Evolutionary conservation across 2,113 vertebrate species (phyloP).

Genomic region (Aptenodytes patagonicus): DNA sequence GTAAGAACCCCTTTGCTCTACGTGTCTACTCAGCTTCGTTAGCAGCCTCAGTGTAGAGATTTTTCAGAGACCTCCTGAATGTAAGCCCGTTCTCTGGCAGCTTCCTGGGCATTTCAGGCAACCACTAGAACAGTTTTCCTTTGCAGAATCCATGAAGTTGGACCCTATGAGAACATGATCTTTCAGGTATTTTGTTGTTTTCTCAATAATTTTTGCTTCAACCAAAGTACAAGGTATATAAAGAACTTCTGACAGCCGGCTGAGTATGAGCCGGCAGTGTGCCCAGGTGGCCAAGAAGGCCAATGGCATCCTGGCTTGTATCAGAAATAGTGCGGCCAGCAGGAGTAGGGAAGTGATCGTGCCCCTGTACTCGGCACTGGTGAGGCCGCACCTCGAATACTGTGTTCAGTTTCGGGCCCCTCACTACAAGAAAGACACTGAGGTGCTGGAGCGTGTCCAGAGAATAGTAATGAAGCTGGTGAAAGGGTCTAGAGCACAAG

Average conservation of each 20-base stretch:
- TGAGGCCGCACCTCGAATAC: too few relatives aligned
- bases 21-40: neutral
- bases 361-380: too few relatives aligned
- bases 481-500: too few relatives aligned
- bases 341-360: too few relatives aligned
- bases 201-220: neutral
- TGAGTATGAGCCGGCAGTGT: too few relatives aligned
- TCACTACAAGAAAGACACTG: too few relatives aligned
- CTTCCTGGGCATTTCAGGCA: neutral
- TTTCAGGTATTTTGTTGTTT: neutral
- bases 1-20: neutral
- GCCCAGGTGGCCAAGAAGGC: too few relatives aligned
- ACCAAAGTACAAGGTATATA: neutral
- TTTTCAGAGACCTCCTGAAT: neutral
- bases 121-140: neutral
- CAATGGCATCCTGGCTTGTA: too few relatives aligned
- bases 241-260: neutral
- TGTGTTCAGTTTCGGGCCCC: too few relatives aligned
- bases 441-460: too few relatives aligned
- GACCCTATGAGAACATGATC: neutral
- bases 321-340: too few relatives aligned
- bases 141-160: neutral
- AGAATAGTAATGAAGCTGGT: too few relatives aligned
- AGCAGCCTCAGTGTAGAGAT: rapidly evolving
- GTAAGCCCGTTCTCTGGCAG: neutral